Conservation (phyloP, 2,797 vertebrate species). For the Columba guinea region DNA sequence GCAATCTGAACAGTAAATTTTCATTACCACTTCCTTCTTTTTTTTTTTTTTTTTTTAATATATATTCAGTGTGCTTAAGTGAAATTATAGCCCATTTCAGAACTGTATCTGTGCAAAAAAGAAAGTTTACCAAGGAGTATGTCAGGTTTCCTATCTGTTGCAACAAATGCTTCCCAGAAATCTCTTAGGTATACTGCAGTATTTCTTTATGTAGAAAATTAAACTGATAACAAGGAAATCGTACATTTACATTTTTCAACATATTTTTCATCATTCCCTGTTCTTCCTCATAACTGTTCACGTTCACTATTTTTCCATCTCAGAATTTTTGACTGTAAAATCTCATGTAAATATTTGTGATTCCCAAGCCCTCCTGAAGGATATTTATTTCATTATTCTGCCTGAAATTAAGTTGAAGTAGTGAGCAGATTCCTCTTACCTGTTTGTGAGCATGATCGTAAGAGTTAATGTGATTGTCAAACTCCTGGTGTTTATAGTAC, state of each 20-base stretch:
- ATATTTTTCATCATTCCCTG: background rate
- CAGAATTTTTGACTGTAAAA: background rate
- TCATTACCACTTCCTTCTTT: background rate
- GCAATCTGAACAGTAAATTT: background rate
- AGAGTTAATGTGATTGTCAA: slow-evolving; percentile 99
- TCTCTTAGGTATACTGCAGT: background rate
- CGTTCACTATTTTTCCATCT: background rate
- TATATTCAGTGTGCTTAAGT: background rate
- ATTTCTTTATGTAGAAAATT: background rate
- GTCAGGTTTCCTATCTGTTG: background rate
- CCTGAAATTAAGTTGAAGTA: background rate
- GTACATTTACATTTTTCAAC: background rate
- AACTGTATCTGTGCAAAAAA: background rate
- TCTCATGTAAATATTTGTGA: accelerated
- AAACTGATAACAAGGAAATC: background rate
- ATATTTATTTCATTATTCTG: background rate
- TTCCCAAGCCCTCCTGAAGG: background rate
- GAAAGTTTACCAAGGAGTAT: background rate
- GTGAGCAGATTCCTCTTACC: slow-evolving; percentile 76
- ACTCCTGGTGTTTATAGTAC: slow-evolving; percentile 96
- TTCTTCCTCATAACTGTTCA: background rate
- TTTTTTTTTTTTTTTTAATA: too few species aligned
- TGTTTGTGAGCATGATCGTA: slow-evolving; percentile 98
- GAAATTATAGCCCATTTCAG: background rate
- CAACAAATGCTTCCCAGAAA: background rate